Base-by-base conservation (phyloP, 2,113 vertebrate genomes). In the Peromyscus californicus region DNA sequence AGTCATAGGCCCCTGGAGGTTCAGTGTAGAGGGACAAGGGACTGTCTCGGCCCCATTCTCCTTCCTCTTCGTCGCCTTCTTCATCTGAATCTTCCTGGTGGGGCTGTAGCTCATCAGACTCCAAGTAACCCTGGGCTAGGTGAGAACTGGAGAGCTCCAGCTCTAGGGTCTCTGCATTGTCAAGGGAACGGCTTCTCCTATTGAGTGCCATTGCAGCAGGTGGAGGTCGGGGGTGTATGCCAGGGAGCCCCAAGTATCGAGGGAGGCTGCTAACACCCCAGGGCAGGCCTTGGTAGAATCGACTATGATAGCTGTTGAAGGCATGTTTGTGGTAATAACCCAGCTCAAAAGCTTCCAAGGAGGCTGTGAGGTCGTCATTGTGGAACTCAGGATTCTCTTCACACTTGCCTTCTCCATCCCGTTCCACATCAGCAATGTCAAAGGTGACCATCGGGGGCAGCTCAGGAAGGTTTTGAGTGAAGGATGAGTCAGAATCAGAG, bases 361-460 rank as follows among this genome's bases (percentile, higher is more conserved):
- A 99, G 0, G 99, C 99, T 0, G 99, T 98, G 0, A 99, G 98
- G 91, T 99, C 99, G 2, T 99, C 99, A 0, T 98, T 98, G 0
- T 98, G 99, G 98, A 99, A 99, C 92, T 99, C 99, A 0, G 99
- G 98, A 57, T 98, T 99, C 95, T 99, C 99, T 86, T 99, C 99
- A 1, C 99, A 99, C 95, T 99, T 99, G 0, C 99, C 99, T 97
- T 99, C 99, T 0, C 99, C 99, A 84, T 99, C 99, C 72, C 99
- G 99, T 96, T 99, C 99, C 98, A 99, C 99, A 3, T 99, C 99
- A 1, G 99, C 99, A 0, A 99, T 99, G 26, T 99, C 99, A 29
- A 99, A 99, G 0, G 99, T 99, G 92, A 99, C 99, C 98, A 99
- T 99, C 72, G 99, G 98, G 0, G 99, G 99, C 57, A 99, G 99